Conservation (phyloP, 2,888 invertebrate species). For the Leucophenga maculata region DNA sequence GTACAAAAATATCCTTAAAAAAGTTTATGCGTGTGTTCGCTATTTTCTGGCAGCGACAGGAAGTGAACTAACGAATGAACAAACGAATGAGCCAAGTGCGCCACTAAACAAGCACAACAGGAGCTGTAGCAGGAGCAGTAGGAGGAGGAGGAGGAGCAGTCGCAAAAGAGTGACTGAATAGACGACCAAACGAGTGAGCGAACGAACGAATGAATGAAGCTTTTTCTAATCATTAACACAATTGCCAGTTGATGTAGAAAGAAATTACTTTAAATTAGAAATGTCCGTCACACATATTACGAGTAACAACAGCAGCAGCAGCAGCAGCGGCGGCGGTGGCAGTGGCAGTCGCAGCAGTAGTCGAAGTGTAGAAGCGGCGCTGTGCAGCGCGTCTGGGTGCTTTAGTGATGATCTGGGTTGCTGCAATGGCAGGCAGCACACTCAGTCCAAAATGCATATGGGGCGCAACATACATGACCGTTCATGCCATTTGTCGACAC, state of each 20-base stretch:
- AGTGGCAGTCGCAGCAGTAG: too few relatives aligned
- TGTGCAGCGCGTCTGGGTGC: not conserved
- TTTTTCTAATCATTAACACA: constrained; percentile 69
- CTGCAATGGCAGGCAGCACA: not conserved
- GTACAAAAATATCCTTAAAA: too few relatives aligned
- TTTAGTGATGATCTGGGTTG: not conserved
- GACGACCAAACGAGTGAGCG: not conserved
- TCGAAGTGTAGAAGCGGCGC: not conserved
- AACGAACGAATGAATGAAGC: constrained; percentile 43
- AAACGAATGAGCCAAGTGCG: too few relatives aligned
- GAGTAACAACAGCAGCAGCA: not conserved
- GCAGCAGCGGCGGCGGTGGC: not conserved
- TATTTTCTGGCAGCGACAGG: constrained; percentile 36
- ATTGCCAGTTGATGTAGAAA: constrained; percentile 55
- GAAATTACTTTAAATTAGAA: constrained; percentile 67
- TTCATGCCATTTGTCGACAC: too few relatives aligned
- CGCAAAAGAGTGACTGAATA: not conserved
- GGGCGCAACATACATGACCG: constrained; percentile 43
- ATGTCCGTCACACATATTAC: constrained; percentile 65
- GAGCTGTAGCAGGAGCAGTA: constrained; percentile 25
- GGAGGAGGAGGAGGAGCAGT: constrained; percentile 21
- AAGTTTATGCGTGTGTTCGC: not conserved
- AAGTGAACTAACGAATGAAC: constrained; percentile 43
- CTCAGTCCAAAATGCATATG: not conserved
- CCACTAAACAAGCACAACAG: constrained; percentile 30